Evolutionary conservation across 2,113 vertebrate species (phyloP), one percentile per base, ranked within the genome.

Genomic region (Alligator sinensis): DNA sequence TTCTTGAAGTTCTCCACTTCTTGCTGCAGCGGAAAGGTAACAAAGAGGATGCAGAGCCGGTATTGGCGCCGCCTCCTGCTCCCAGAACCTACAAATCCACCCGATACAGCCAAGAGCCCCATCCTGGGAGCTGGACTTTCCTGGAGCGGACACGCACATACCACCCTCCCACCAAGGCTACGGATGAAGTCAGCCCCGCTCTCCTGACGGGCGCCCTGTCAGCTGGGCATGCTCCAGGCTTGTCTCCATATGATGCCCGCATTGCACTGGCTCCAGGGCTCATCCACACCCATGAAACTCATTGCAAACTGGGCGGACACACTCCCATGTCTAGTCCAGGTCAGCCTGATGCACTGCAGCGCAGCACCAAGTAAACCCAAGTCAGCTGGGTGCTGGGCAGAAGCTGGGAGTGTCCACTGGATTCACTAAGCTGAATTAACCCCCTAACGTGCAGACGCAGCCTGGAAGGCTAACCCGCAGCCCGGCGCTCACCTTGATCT

Each of bases 1-100:
- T 99, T 99, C 98, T 99, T 99, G 97, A 99, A 99, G 98, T 99
- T 99, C 98, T 99, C 99, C 62, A 99, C 99, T 95, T 99, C 99
- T 99, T 99, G 99, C 99, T 99, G 97, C 86, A 94, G 6, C 77
- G 82, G 62, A 94, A 85, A 84, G 3, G 25, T 54, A 83, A 85
- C 8, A 70, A 12, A 66, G 22, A 70, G 7, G 54, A 30, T 38
- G 75, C 1, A 4, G 66, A 34, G 30, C 64, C 19, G 58, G 34
- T 34, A 66, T 0, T 12, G 34, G 19, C 38, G 66, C 30, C 63
- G 8, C 18, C 27, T 27, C 63, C 63, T 64, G 9, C 63, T 19
- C 27, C 63, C 47, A 47, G 47, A 9, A 47, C 47, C 7, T 47
- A 47, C 47, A 47, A 9, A 9, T 62, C 61, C 47, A 47, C 22